Evolutionary conservation across 2,797 vertebrate genomes (phyloP), one percentile per base, ranked within the genome.

Genomic region (Darevskia nairensis): DNA sequence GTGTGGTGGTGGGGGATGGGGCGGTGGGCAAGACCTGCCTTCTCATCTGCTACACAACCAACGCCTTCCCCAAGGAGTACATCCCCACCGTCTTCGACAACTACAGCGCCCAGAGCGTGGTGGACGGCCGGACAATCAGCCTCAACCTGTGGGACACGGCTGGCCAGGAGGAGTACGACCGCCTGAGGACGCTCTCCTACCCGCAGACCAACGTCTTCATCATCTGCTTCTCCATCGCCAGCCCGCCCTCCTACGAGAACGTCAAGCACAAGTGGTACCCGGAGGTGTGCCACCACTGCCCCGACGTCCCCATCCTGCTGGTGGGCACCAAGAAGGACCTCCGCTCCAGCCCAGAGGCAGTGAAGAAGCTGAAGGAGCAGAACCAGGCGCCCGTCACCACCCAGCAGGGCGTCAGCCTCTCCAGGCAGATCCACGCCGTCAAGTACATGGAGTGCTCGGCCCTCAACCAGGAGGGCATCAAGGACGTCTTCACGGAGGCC

Each of bases 251-350:
- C 91, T 98, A 96, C 0, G 97, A 97, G 93, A 98, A 98, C 5
- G 97, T 98, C 90, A 97, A 97, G 96, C 96, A 96, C 90, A 98
- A 98, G 93, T 98, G 98, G 98, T 96, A 97, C 88, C 98, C 97
- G 0, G 98, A 98, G 94, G 97, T 98, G 55, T 97, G 97, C 88
- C 97, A 97, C 92, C 96, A 98, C 94, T 98, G 97, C 92, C 98
- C 98, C 5, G 96, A 97, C 2, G 97, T 97, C 86, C 98, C 98
- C 80, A 95, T 98, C 91, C 95, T 98, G 8, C 93, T 98, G 32
- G 97, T 98, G 0, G 98, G 98, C 95, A 98, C 98, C 92, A 98
- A 98, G 96, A 98, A 96, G 93, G 98, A 98, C 95, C 97, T 98
- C 88, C 96, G 97, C 76, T 93, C 94, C 85, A 96, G 98, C 95